Base-by-base conservation (phyloP, 2,113 vertebrate species). In the Triplophysa siluroides region DNA sequence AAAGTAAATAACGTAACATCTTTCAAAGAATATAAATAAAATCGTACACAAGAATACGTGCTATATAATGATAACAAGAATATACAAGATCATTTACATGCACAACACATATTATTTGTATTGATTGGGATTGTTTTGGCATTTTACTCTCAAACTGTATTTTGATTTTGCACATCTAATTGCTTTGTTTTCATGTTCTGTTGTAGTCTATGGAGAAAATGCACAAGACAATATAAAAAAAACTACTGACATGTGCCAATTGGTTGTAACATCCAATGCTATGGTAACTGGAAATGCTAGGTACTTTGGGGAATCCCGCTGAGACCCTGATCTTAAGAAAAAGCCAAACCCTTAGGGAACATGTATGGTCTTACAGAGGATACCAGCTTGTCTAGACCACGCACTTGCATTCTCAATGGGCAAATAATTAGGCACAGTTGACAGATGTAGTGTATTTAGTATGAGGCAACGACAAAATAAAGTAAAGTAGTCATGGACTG, bases 261-360 rank as follows among this genome's bases (percentile, higher is more conserved):
- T 84, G 19, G 84, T 85, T 87, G 81, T 47, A 56, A 85, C 88
- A 80, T 81, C 64, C 79, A 86, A 88, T 83, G 80, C 85, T 89
- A 93, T 92, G 84, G 91, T 84, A 91, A 92, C 90, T 86, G 88
- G 87, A 91, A 88, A 84, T 87, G n/a, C 72, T 86, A 79, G 82
- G 86, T 78, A 81, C 81, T 81, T 54, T 73, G 50, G 60, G 56
- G 26, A 10, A 11, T 69, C 81, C 88, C 65, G 4, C 50, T 45
- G 91, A 86, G 89, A 72, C 85, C 54, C 69, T 33, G 81, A 79
- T 76, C 70, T 70, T 66, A 26, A 58, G 83, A 82, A 83, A 71
- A 81, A 69, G 11, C 0, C 23, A 58, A 61, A 66, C 72, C 72
- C 83, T 84, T 47, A 24, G 78, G 80, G 10, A 60, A 67, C 63